Percentiles rank a stretch among this genome's conserved stretches.
phyloP scores from a whole-genome alignment of 2,797 vertebrate species.

The Alfaro cultratus region DNA sequence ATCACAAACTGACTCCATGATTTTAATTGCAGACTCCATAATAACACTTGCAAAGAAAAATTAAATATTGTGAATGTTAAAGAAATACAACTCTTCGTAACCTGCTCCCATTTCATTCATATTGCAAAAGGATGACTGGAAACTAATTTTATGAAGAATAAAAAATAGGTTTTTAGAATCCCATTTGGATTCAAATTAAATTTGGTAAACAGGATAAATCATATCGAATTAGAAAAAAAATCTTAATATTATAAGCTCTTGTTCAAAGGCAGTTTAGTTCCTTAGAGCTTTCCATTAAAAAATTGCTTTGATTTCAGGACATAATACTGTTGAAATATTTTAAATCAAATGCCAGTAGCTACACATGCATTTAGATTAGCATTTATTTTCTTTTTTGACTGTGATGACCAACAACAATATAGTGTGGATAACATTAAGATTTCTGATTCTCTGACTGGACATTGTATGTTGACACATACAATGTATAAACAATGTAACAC shows the following conservation, averaged over 20 bases:
- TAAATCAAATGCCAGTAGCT: conserved; percentile 1
- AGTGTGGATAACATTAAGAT: conserved; percentile 3
- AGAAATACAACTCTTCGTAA: background rate
- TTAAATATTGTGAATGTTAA: background rate
- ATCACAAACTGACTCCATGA: background rate
- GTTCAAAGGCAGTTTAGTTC: background rate
- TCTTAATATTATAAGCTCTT: background rate
- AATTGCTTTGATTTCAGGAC: background rate
- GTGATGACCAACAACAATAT: background rate
- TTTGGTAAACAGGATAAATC: background rate
- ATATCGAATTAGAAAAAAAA: background rate
- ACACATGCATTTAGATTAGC: background rate
- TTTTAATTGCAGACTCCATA: background rate
- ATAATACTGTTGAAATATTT: background rate
- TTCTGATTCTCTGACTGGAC: conserved; percentile 3
- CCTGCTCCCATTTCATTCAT: background rate
- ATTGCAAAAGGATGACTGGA: background rate
- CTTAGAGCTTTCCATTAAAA: background rate
- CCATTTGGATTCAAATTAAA: background rate
- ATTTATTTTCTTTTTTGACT: background rate
- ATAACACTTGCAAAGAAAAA: background rate
- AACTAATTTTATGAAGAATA: background rate
- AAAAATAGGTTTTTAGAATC: background rate
- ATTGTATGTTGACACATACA: conserved; percentile 31
- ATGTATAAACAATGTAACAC: too few species aligned